phyloP scores from a whole-genome alignment of 2,797 vertebrate genomes.

The Falco peregrinus region DNA sequence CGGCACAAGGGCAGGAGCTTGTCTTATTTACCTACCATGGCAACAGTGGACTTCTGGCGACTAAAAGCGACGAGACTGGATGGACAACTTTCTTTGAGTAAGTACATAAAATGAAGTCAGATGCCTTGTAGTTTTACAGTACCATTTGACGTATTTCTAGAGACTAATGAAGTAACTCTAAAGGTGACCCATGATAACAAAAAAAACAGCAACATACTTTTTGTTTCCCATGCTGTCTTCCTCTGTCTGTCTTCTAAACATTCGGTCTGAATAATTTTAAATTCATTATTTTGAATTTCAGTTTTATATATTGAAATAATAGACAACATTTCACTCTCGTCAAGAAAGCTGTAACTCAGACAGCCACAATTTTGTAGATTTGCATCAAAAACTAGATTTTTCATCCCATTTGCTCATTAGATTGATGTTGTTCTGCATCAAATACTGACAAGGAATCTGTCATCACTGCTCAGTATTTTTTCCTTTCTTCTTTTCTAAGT shows the following conservation, averaged over 20 bases:
- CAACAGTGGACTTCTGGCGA: constrained; percentile 94
- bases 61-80: constrained; percentile 94
- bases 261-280: not conserved
- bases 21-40: constrained; percentile 96
- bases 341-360: constrained; percentile 40
- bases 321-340: constrained; percentile 62
- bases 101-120: constrained; percentile 70
- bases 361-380: constrained; percentile 55
- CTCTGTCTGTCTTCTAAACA: not conserved
- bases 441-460: constrained; percentile 58
- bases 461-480: not conserved
- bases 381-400: constrained; percentile 63
- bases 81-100: constrained; percentile 99
- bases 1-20: constrained; percentile 92
- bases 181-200: not conserved
- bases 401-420: constrained; percentile 61
- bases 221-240: not conserved
- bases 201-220: not conserved
- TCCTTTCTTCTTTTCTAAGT: constrained; percentile 4
- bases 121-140: not conserved
- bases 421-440: constrained; percentile 62
- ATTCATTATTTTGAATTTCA: constrained; percentile 16
- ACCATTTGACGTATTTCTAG: not conserved
- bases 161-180: not conserved
- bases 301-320: constrained; percentile 49